Conservation (phyloP, 2,797 vertebrate genomes). For the Artibeus jamaicensis region DNA sequence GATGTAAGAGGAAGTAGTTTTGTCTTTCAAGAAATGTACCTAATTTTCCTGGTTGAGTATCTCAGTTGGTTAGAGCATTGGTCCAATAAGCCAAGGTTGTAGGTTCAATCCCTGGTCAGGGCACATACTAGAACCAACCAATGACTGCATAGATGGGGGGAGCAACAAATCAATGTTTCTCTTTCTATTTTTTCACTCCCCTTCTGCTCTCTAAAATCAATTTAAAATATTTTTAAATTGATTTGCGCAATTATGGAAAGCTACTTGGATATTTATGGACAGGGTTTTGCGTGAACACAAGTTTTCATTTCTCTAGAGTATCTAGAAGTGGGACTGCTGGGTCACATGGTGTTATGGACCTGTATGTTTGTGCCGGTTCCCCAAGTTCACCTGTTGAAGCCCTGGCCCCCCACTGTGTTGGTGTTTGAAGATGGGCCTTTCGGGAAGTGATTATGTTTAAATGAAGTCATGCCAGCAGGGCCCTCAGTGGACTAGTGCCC, state of each 20-base stretch:
- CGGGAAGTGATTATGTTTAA: background rate
- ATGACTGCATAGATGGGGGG: too few species aligned
- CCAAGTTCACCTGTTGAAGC: background rate
- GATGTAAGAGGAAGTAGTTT: background rate
- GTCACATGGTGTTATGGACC: background rate
- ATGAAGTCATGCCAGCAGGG: background rate
- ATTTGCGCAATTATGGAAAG: background rate
- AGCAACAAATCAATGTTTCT: too few species aligned
- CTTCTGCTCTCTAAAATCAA: too few species aligned
- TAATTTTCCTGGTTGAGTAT: too few species aligned
- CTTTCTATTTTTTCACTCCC: too few species aligned
- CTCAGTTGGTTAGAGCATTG: too few species aligned
- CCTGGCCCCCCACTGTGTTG: background rate
- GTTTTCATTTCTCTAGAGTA: background rate
- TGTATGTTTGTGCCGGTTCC: background rate
- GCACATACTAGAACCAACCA: background rate
- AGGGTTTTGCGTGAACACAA: background rate
- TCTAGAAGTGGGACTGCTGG: background rate
- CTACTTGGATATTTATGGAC: background rate
- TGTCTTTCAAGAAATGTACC: background rate
- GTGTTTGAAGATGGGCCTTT: background rate
- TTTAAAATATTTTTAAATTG: background rate
- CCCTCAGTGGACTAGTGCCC: background rate
- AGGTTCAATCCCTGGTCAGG: background rate
- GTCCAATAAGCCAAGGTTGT: too few species aligned